Evolutionary conservation across 2,888 invertebrate species (phyloP).

Genomic region (Drymonia ruficornis): DNA sequence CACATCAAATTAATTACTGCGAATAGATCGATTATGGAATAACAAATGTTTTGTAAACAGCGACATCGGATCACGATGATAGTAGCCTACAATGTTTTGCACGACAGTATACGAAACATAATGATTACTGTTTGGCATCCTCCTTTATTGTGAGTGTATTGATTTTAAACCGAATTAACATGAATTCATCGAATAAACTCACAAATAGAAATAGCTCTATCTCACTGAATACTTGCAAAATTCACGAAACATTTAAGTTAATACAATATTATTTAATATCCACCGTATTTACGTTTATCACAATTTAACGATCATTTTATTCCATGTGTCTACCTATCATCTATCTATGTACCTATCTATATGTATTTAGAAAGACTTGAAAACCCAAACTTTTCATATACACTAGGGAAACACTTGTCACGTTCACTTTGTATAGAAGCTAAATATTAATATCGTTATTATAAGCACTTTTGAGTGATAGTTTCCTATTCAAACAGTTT

Average conservation of each 20-base stretch:
- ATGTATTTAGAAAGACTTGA: no score
- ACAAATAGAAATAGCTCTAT: no score
- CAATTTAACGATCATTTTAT: not conserved
- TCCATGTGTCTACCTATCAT: not conserved
- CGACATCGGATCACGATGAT: not conserved
- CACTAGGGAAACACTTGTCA: slow-evolving; percentile 25
- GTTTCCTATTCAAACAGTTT: slow-evolving; percentile 45
- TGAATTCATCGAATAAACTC: no score
- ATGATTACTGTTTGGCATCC: not conserved
- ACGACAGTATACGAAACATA: not conserved
- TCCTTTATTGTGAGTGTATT: no score
- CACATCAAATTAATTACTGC: no score
- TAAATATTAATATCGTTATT: slow-evolving; percentile 20
- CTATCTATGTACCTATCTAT: no score
- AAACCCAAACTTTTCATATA: not conserved
- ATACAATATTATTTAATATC: not conserved
- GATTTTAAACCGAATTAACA: no score
- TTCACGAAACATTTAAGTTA: not conserved
- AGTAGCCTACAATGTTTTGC: not conserved
- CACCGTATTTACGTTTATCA: not conserved
- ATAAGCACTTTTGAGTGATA: slow-evolving; percentile 31
- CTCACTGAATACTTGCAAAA: not conserved
- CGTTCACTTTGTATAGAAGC: slow-evolving; percentile 17
- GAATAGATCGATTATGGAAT: not conserved
- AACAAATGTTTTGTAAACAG: slow-evolving; percentile 4